Conservation (phyloP, 2,888 invertebrate genomes). For the Prosopocoilus inquinatus region DNA sequence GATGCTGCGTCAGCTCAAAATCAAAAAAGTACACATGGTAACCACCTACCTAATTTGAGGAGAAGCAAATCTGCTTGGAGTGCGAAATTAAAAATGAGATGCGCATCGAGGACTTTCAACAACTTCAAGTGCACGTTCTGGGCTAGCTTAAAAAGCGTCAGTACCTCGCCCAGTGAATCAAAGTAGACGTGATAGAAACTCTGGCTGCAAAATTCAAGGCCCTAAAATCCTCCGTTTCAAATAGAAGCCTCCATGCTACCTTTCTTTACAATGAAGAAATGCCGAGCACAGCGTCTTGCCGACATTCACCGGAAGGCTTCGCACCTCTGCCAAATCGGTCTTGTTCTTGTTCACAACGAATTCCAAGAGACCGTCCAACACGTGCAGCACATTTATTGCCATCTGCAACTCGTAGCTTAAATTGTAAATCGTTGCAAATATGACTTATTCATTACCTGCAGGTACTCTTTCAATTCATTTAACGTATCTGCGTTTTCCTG, state of each 20-base stretch:
- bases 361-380: constrained; percentile 23
- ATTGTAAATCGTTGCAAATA: constrained; percentile 9
- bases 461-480: constrained; percentile 27
- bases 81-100: constrained; percentile 16
- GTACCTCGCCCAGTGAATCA: constrained; percentile 29
- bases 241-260: constrained; percentile 36
- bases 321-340: constrained; percentile 14
- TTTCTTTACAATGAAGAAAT: constrained; percentile 55
- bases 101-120: constrained; percentile 29
- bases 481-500: constrained; percentile 14
- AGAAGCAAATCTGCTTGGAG: constrained; percentile 22
- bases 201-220: constrained; percentile 27
- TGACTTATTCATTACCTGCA: constrained; percentile 30
- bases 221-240: background rate
- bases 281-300: constrained; percentile 49
- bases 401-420: constrained; percentile 25
- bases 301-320: constrained; percentile 33
- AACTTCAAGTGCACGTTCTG: constrained; percentile 32
- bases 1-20: background rate
- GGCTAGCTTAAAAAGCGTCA: constrained; percentile 31
- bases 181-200: constrained; percentile 31
- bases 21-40: background rate
- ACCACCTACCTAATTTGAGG: constrained; percentile 28
- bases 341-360: constrained; percentile 17
- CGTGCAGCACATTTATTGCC: constrained; percentile 26